Conservation (phyloP, 2,797 vertebrate genomes). For the Clarias fuscus region DNA sequence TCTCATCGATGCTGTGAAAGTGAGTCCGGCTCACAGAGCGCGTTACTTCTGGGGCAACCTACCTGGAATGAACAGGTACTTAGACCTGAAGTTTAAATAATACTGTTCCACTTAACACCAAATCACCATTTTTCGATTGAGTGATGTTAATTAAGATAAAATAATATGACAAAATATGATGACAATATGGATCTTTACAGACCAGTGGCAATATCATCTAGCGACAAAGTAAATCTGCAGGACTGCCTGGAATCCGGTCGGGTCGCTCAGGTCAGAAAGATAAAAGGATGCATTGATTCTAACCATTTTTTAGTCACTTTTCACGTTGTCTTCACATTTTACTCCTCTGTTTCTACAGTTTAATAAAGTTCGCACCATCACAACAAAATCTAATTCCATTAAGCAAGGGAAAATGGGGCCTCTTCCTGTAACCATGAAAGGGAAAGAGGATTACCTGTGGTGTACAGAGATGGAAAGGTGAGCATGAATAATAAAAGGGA, state of each 20-base stretch:
- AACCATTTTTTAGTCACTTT: not conserved
- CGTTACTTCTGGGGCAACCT: constrained; percentile 97
- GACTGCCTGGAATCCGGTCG: constrained; percentile 85
- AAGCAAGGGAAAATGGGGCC: constrained; percentile 73
- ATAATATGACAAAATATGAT: not conserved
- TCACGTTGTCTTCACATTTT: not conserved
- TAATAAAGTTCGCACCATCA: constrained; percentile 79
- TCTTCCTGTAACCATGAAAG: constrained; percentile 76
- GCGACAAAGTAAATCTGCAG: constrained; percentile 81
- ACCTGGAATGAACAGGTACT: constrained; percentile 93
- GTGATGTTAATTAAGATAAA: not conserved
- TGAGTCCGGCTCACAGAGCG: constrained; percentile 89
- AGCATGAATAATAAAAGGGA: constrained; percentile 33
- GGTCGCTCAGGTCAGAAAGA: constrained; percentile 76
- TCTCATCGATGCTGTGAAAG: constrained; percentile 89
- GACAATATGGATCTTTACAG: constrained; percentile 62
- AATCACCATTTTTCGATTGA: not conserved
- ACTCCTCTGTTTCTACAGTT: constrained; percentile 64
- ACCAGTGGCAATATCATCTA: constrained; percentile 74
- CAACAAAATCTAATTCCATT: constrained; percentile 77
- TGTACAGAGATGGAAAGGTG: constrained; percentile 80
- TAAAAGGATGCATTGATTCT: not conserved
- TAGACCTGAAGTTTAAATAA: not conserved
- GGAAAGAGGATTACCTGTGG: constrained; percentile 80
- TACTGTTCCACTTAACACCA: not conserved